Evolutionary conservation across 2,888 invertebrate species (phyloP).

Genomic region (Sialis lutaria): DNA sequence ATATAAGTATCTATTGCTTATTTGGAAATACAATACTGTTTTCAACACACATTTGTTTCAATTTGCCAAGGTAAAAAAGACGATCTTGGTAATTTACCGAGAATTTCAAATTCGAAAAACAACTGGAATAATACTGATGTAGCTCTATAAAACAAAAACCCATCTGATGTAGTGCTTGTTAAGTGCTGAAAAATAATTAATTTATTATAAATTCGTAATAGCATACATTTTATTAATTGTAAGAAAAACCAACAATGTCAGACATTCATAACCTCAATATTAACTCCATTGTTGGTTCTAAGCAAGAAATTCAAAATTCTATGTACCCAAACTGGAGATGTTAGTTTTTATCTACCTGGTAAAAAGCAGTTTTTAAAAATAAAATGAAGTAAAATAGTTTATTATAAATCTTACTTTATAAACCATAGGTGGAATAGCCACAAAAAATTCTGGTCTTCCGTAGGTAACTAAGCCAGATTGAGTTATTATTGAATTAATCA

Average conservation of each 20-base stretch:
- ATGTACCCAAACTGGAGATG: no score
- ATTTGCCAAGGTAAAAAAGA: constrained; percentile 47
- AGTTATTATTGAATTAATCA: constrained; percentile 40
- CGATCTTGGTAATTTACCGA: constrained; percentile 41
- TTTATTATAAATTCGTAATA: not conserved
- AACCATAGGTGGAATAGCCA: constrained; percentile 38
- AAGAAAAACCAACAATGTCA: not conserved
- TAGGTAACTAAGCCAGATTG: constrained; percentile 33
- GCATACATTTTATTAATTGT: not conserved
- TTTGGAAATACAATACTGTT: not conserved
- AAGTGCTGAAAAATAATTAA: constrained; percentile 27
- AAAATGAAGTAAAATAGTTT: no score
- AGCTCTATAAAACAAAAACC: constrained; percentile 33
- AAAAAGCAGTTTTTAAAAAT: no score
- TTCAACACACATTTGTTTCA: constrained; percentile 10
- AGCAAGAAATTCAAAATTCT: no score
- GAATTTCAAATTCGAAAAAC: constrained; percentile 42
- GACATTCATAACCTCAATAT: no score
- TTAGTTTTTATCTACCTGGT: no score
- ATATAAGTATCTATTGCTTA: not conserved
- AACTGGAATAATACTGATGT: constrained; percentile 46
- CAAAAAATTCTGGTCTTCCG: constrained; percentile 44
- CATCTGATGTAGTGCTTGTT: constrained; percentile 34
- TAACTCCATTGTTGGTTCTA: no score
- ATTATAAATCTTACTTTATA: constrained; percentile 33